Evolutionary conservation across 2,797 vertebrate genomes (phyloP).

Genomic region (Oreortyx pictus): DNA sequence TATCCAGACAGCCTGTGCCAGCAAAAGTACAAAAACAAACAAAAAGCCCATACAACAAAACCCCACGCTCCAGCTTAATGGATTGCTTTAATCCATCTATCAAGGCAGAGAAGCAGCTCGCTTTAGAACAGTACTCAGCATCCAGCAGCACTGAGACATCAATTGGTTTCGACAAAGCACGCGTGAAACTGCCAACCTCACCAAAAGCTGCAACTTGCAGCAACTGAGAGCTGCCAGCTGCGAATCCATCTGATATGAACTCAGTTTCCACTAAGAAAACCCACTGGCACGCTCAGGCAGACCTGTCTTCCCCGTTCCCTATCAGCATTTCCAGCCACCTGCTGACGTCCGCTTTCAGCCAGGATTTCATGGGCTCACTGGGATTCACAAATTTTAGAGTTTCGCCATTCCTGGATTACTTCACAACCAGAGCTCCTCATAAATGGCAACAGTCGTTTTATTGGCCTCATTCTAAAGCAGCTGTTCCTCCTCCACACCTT

Average conservation of each 20-base stretch:
- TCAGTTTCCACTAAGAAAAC: slow-evolving; percentile 37
- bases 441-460: slow-evolving; percentile 57
- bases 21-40: not conserved
- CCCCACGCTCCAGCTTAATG: not conserved
- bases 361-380: slow-evolving; percentile 42
- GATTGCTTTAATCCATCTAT: not conserved
- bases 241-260: slow-evolving; percentile 8
- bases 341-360: slow-evolving; percentile 12
- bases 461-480: slow-evolving; percentile 48
- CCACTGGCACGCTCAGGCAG: slow-evolving; percentile 6
- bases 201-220: slow-evolving; percentile 17
- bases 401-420: slow-evolving; percentile 37
- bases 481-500: slow-evolving; percentile 27
- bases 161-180: not conserved
- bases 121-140: not conserved
- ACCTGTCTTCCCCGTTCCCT: not conserved
- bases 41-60: not conserved
- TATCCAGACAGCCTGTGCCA: too few relatives aligned
- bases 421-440: slow-evolving; percentile 11
- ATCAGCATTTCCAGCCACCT: slow-evolving; percentile 64
- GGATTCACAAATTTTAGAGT: slow-evolving; percentile 65
- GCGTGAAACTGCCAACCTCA: slow-evolving; percentile 33
- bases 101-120: not conserved
- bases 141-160: not conserved
- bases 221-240: slow-evolving; percentile 8